These are phyloP conservation scores for Frankliniella fusca DNA, from an alignment of 2,888 invertebrate genomes.

Conservation along the genomic window DNA sequence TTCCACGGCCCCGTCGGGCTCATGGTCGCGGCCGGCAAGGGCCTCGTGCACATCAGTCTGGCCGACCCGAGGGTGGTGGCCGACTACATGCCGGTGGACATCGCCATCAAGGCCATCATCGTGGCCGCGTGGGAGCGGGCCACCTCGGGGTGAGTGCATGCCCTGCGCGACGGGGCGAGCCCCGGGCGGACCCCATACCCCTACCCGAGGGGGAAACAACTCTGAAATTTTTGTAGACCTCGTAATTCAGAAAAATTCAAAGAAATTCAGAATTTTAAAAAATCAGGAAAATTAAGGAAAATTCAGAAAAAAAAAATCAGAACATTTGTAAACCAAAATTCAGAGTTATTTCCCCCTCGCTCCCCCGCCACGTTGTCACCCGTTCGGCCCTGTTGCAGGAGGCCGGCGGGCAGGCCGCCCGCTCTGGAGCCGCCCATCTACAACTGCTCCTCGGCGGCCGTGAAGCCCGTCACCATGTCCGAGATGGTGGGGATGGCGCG, in stretches of 20 bases:
- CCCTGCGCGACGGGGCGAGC: too few relatives aligned
- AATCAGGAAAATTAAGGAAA: too few relatives aligned
- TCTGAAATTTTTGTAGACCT: too few relatives aligned
- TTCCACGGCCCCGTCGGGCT: slow-evolving; percentile 69
- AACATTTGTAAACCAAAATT: too few relatives aligned
- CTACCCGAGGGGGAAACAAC: too few relatives aligned
- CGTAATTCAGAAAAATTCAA: too few relatives aligned
- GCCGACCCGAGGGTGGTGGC: slow-evolving; percentile 57
- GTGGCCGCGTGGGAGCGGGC: slow-evolving; percentile 66
- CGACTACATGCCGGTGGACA: slow-evolving; percentile 79
- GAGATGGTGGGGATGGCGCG: slow-evolving; percentile 33
- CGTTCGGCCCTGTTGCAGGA: too few relatives aligned
- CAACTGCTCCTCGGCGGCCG: slow-evolving; percentile 17
- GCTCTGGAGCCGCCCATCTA: neutral
- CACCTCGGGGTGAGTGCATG: slow-evolving; percentile 47
- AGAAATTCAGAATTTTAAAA: too few relatives aligned
- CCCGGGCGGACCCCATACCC: too few relatives aligned
- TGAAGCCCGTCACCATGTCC: neutral
- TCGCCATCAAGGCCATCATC: slow-evolving; percentile 68
- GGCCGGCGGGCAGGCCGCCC: neutral
- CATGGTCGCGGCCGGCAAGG: slow-evolving; percentile 68
- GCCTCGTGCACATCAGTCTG: slow-evolving; percentile 66
- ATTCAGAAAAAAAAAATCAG: too few relatives aligned
- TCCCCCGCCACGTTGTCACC: neutral
- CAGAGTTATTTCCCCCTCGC: too few relatives aligned